Evolutionary conservation across 2,113 vertebrate species (phyloP).

Genomic region (Ophiodon elongatus): DNA sequence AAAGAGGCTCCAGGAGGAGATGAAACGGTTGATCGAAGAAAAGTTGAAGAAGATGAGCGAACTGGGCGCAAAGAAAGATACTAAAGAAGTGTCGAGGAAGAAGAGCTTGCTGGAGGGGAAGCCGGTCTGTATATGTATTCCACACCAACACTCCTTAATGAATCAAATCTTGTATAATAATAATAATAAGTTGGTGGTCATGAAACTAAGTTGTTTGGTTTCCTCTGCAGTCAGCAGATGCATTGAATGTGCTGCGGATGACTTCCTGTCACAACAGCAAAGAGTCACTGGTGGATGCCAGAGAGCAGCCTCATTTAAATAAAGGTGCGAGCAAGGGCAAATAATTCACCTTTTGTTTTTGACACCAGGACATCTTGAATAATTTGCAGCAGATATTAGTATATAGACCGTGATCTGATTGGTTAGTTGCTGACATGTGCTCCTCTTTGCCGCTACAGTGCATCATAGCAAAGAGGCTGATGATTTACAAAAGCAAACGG

Average conservation of each 20-base stretch:
- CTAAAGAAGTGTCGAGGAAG: constrained; percentile 76
- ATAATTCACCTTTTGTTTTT: background rate
- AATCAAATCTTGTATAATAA: background rate
- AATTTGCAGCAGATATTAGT: background rate
- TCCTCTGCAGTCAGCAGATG: constrained; percentile 46
- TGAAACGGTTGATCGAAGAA: constrained; percentile 82
- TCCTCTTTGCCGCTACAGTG: constrained; percentile 29
- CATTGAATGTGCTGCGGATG: constrained; percentile 51
- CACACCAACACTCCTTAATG: background rate
- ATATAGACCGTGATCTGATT: background rate
- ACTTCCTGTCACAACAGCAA: constrained; percentile 62
- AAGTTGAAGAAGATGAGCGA: constrained; percentile 82
- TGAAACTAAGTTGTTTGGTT: constrained; percentile 1
- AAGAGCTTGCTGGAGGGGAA: constrained; percentile 73
- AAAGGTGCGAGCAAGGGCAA: constrained; percentile 23
- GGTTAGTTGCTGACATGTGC: background rate
- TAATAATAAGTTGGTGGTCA: background rate
- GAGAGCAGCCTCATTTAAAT: constrained; percentile 30
- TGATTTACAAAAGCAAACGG: constrained; percentile 41
- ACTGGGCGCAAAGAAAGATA: constrained; percentile 76
- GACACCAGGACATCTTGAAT: background rate
- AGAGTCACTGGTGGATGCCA: constrained; percentile 47
- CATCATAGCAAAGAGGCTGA: constrained; percentile 65
- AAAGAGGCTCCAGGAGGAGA: too few relatives aligned
- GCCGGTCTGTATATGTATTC: constrained; percentile 68